These are phyloP conservation scores for Zeugodacus cucurbitae DNA, from an alignment of 1,140 invertebrate genomes.

Conservation along the genomic window DNA sequence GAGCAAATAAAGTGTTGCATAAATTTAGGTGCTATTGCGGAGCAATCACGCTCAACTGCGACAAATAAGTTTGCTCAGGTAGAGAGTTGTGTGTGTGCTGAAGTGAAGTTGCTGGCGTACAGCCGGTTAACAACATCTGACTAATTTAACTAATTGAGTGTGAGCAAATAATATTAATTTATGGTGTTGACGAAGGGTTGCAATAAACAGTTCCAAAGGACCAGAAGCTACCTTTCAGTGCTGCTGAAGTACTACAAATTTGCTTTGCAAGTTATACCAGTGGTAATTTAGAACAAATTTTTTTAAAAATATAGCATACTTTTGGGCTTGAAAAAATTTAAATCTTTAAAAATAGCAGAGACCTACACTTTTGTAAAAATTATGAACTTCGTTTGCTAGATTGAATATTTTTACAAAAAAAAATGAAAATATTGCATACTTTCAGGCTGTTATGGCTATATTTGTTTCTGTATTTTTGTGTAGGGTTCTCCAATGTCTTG, in stretches of 20 bases:
- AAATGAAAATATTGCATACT: not conserved
- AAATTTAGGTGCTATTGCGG: constrained; percentile 20
- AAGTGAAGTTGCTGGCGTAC: not conserved
- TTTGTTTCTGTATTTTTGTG: no score
- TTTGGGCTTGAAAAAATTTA: not conserved
- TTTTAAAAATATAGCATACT: not conserved
- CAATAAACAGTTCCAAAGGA: not conserved
- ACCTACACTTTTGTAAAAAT: no score
- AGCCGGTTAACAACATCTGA: not conserved
- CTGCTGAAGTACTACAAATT: no score
- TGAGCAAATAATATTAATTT: constrained; percentile 11
- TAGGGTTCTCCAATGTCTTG: no score
- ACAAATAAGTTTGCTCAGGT: not conserved
- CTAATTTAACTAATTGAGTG: constrained; percentile 31
- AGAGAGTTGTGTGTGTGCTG: not conserved
- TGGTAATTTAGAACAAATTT: no score
- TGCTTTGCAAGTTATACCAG: no score
- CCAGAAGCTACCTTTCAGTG: no score
- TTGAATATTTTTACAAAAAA: no score
- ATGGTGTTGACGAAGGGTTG: not conserved
- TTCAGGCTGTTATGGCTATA: no score
- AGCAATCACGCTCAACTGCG: not conserved
- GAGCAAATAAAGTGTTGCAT: constrained; percentile 24
- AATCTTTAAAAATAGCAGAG: no score
- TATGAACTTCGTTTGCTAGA: no score